These are phyloP conservation scores for Nannoperca australis DNA, from an alignment of 2,797 vertebrate species.

Conservation along the genomic window DNA sequence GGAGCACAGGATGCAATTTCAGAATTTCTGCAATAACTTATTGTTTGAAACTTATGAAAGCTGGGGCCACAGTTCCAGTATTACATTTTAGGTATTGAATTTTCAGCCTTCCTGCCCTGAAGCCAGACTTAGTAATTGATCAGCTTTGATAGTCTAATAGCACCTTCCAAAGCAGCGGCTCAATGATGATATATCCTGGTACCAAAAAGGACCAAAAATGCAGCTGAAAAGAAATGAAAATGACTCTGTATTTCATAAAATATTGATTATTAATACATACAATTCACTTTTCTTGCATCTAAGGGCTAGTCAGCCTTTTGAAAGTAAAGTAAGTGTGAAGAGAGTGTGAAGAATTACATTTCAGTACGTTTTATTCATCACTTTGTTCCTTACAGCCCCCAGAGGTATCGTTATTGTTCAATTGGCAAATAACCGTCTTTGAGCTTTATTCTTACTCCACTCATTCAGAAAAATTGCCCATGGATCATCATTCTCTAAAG, in stretches of 20 bases:
- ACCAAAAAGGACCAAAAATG: slow-evolving; percentile 20
- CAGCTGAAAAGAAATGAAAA: slow-evolving; percentile 31
- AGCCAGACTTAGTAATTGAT: slow-evolving; percentile 36
- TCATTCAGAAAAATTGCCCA: slow-evolving; percentile 50
- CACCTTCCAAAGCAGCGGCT: slow-evolving; percentile 11
- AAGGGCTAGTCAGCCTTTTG: slow-evolving; percentile 7
- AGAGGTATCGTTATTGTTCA: slow-evolving; percentile 50
- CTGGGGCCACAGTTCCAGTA: slow-evolving; percentile 24
- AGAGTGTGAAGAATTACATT: slow-evolving; percentile 29
- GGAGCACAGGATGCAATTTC: slow-evolving; percentile 13
- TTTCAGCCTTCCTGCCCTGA: slow-evolving; percentile 20
- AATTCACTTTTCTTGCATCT: slow-evolving; percentile 13
- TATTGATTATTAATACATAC: slow-evolving; percentile 44
- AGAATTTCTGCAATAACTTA: slow-evolving; percentile 21
- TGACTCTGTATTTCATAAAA: slow-evolving; percentile 21
- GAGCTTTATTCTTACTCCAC: slow-evolving; percentile 37
- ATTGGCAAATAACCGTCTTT: slow-evolving; percentile 49
- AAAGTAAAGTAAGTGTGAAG: neutral
- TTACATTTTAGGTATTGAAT: slow-evolving; percentile 44
- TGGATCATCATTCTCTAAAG: slow-evolving; percentile 41
- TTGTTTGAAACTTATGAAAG: slow-evolving; percentile 34
- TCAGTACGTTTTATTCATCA: slow-evolving; percentile 34
- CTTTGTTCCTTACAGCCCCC: slow-evolving; percentile 28
- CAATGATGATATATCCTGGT: slow-evolving; percentile 29
- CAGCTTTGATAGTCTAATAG: slow-evolving; percentile 48